Evolutionary conservation across 1,140 invertebrate species (phyloP), one percentile per base, ranked within the genome.

Genomic region (Lysiphlebus fabarum): DNA sequence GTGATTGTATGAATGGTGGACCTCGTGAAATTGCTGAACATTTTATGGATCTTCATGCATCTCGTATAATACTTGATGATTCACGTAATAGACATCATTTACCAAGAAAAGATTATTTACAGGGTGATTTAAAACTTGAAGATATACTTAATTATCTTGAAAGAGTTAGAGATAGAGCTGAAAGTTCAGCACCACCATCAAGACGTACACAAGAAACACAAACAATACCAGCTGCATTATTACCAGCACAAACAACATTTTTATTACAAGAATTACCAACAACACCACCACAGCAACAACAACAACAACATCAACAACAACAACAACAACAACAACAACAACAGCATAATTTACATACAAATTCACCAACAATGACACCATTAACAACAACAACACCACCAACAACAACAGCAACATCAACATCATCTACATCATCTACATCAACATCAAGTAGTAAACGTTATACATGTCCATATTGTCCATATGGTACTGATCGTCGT

Each of bases 401-500:
- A 14, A 71, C 69, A 6, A 73, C 77, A 53, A 65, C 68, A 9
- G 57, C 58, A 5, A 55, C 71, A 4, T 53, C 66, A 43, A 57
- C 67, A 33, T 60, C 70, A 43, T 62, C 70, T 14, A 55, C 71
- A 2, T 53, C 66, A 43, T 57, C 67, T 17, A 60, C 70, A 41
- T 62, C 70, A 26, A 53, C 66, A 49, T 40, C 65, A 6, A 77
- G 71, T 7, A 77, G 70, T 17, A 94, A 93, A 78, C 84, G 91
- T 9, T 95, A 95, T 74, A 88, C 84, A 33, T 95, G 93, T 77
- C 85, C 82, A 6, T 88, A 87, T 68, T 95, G 93, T 73, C 89
- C 91, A 2, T 95, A 95, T 73, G 90, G 91, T 0, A 95, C 92
- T 1, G 92, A 97, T 72, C 83, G 95, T 7, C 83, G 94, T 56